Percentiles rank a stretch among this genome's conserved stretches.
Conservation (phyloP, 2,113 vertebrate species). For the human (Homo sapiens) region DNA sequence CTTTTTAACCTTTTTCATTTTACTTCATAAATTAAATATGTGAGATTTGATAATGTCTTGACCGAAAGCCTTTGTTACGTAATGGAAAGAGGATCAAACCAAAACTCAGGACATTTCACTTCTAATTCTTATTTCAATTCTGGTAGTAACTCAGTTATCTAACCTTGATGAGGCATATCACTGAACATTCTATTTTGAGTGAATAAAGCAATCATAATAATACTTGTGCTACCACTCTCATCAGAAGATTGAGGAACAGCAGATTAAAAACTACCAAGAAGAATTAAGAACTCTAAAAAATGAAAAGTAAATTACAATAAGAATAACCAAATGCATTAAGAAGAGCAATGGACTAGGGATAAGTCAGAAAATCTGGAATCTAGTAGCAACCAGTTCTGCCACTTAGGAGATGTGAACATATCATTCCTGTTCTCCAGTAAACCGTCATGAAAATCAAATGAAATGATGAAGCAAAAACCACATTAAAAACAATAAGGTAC, state of each 20-base stretch:
- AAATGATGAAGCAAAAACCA: neutral
- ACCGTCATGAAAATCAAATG: neutral
- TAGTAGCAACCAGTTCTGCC: neutral
- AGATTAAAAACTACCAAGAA: constrained; percentile 30
- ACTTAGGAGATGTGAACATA: neutral
- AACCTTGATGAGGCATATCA: neutral
- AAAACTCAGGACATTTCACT: neutral
- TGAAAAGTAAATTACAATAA: neutral
- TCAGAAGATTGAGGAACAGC: neutral
- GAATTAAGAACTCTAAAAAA: neutral
- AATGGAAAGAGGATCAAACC: neutral
- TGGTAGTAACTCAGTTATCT: neutral
- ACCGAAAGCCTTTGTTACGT: neutral
- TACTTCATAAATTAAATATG: constrained; percentile 32
- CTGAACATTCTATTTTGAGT: neutral
- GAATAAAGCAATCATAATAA: neutral
- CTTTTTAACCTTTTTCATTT: constrained; percentile 19
- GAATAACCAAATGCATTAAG: neutral
- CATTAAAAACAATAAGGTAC: neutral
- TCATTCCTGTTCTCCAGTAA: neutral
- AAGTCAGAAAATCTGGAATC: neutral
- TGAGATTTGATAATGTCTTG: neutral
- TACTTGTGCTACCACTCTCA: neutral
- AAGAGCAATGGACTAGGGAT: neutral
- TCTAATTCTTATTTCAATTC: neutral